Evolutionary conservation across 2,888 invertebrate genomes (phyloP).

Genomic region (Phaedon cochleariae): DNA sequence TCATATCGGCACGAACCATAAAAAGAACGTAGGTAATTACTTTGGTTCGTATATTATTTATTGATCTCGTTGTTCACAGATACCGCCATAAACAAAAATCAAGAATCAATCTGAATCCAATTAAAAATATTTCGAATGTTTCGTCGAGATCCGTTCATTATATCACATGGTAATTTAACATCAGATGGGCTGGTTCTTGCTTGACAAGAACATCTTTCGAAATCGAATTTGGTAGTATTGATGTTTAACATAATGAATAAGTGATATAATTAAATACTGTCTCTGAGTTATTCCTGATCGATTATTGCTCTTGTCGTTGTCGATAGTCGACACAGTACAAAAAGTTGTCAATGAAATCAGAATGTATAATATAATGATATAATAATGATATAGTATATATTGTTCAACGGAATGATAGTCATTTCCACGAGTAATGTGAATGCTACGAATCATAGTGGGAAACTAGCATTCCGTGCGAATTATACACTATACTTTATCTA

Average conservation of each 20-base stretch:
- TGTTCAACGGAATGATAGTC: too few species aligned
- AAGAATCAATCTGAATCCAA: constrained; percentile 35
- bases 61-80: constrained; percentile 15
- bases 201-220: constrained; percentile 32
- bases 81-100: constrained; percentile 31
- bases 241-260: background rate
- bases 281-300: background rate
- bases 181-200: constrained; percentile 29
- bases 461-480: too few species aligned
- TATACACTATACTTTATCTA: too few species aligned
- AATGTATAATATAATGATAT: too few species aligned
- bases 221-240: constrained; percentile 10
- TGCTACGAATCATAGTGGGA: too few species aligned
- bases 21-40: background rate
- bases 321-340: background rate
- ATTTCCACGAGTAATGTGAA: too few species aligned
- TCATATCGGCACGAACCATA: background rate
- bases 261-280: background rate
- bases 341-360: too few species aligned
- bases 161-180: constrained; percentile 30
- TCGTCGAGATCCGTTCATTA: constrained; percentile 24
- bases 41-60: background rate
- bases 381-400: too few species aligned
- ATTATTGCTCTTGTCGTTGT: background rate
- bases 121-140: constrained; percentile 32